Base-by-base conservation (phyloP, 2,797 vertebrate species). In the Bufotes viridis region DNA sequence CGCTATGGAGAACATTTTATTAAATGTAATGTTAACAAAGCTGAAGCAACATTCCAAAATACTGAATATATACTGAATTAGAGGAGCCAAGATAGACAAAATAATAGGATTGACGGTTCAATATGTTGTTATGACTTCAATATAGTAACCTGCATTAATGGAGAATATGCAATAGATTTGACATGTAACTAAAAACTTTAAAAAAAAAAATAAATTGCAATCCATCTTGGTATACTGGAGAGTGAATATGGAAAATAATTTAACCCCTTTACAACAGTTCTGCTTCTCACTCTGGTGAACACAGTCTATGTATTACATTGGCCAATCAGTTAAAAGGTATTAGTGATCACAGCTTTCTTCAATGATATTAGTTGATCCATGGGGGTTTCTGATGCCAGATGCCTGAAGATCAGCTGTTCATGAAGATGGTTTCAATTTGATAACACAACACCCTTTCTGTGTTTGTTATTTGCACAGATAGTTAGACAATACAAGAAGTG, bases 1-100 rank as follows among this genome's bases (percentile, higher is more conserved):
- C 51, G 78, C 84, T 60, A 80, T 34, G 12, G 69, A 51, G 69
- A 87, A 60, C 72, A 78, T 74, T 78, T 61, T 75, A 83, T 49
- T 42, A n/a, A 87, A 84, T 42, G 22, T 5, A 81, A 20, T 34
- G 14, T 22, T 80, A 34, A 24, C 22, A 51, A 15, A 20, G 12
- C 74, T 78, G 74, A 51, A 24, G 51, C 18, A 75, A 24, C 51
- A 7, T 15, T 20, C 7, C 34, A 18, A 74, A 53, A 22, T 51
- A 22, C 49, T 13, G 7, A 18, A 60, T 57, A 49, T 2, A 75
- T 51, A 24, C 74, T 24, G 74, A 13, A 24, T 53, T 4, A 20
- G 7, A 20, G 34, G 34, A 74, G 34, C 18, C 22, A 24, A n/a
- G 11, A 24, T 78, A 22, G 49, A 55, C 22, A 78, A 13, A 20